Conservation (phyloP, 1,140 invertebrate genomes). For the Apis dorsata region DNA sequence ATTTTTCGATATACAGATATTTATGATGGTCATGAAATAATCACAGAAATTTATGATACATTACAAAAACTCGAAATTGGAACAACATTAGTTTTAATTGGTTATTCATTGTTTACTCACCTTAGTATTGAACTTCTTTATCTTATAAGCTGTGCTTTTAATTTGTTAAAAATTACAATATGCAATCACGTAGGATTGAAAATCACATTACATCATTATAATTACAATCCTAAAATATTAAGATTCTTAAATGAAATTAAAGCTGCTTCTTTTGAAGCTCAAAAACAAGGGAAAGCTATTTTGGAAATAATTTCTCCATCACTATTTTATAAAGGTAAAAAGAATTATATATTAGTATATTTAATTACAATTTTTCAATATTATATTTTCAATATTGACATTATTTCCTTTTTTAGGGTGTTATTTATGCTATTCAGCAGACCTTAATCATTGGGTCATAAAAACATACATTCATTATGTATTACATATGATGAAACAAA, state of each 20-base stretch:
- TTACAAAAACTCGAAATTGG: conserved; percentile 57
- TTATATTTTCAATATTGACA: not conserved
- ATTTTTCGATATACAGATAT: conserved; percentile 66
- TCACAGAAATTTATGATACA: conserved; percentile 60
- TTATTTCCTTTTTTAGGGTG: conserved; percentile 69
- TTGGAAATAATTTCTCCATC: conserved; percentile 70
- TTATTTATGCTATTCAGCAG: conserved; percentile 57
- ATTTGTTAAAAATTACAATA: conserved; percentile 63
- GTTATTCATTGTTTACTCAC: conserved; percentile 75
- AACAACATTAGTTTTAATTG: conserved; percentile 71
- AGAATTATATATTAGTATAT: conserved; percentile 5
- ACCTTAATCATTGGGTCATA: conserved; percentile 70
- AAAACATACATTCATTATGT: conserved; percentile 58
- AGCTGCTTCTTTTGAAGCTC: conserved; percentile 41
- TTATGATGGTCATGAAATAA: conserved; percentile 58
- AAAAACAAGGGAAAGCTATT: conserved; percentile 53
- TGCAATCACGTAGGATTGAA: conserved; percentile 67
- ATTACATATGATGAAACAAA: not conserved
- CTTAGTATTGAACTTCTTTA: conserved; percentile 76
- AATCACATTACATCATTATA: conserved; percentile 67
- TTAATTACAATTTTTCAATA: not conserved
- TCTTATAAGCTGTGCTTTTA: conserved; percentile 72
- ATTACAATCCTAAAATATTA: conserved; percentile 40
- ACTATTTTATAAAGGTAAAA: conserved; percentile 73
- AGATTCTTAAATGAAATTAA: conserved; percentile 65